Evolutionary conservation across 2,797 vertebrate genomes (phyloP).

Genomic region (Thripadectes ignobilis): DNA sequence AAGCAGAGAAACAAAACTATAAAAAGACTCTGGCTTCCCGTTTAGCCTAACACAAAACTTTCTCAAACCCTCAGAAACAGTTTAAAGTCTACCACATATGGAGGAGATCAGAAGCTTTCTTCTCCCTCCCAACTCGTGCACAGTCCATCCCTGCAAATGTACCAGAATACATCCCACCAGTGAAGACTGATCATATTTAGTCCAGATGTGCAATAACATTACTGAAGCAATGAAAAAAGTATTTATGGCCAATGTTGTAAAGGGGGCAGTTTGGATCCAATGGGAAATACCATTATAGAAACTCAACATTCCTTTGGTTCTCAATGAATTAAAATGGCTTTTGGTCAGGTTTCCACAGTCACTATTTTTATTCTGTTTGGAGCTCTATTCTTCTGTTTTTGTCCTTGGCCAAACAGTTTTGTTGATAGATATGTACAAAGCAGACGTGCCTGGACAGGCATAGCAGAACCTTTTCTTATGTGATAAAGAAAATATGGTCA

Average conservation of each 20-base stretch:
- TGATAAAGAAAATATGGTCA: background rate
- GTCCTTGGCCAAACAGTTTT: background rate
- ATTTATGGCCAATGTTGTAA: background rate
- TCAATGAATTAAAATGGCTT: background rate
- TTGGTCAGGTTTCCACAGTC: background rate
- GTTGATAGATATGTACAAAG: background rate
- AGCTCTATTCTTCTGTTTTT: background rate
- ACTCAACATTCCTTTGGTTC: background rate
- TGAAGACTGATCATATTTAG: background rate
- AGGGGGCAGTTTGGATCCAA: background rate
- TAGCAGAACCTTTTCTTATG: background rate
- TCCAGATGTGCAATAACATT: background rate
- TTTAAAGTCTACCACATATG: background rate
- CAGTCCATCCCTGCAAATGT: background rate
- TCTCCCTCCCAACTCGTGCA: background rate
- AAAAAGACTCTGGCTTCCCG: background rate
- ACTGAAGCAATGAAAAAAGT: background rate
- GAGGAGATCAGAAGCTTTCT: background rate
- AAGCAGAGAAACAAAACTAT: conserved; percentile 13
- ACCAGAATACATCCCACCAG: background rate
- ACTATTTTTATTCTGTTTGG: background rate
- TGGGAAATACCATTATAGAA: conserved; percentile 1
- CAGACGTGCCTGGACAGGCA: background rate
- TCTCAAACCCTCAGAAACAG: background rate
- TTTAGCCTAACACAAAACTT: background rate